Percentiles rank a stretch among this genome's conserved stretches.
Conservation (phyloP, 37 sponge, comb jelly and placozoan genomes). For the Axinella damicornis region DNA sequence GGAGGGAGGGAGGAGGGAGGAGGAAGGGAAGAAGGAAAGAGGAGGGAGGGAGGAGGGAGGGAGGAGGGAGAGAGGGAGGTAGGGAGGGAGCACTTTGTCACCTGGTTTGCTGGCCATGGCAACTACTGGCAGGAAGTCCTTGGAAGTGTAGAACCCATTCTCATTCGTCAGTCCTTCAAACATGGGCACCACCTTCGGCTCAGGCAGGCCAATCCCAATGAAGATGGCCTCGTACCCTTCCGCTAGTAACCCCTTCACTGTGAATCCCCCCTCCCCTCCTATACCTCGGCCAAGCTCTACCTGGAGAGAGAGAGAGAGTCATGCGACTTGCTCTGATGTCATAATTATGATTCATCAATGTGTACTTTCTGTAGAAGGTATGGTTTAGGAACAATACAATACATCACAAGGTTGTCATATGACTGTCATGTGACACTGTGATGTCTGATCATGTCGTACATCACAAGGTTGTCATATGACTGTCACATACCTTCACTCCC, state of each 20-base stretch:
- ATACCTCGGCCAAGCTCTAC: conserved; percentile 63
- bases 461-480: too few relatives aligned
- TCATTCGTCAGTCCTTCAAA: conserved; percentile 67
- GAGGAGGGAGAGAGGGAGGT: background rate
- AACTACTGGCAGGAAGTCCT: conserved; percentile 89
- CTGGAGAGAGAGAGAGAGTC: conserved; percentile 16
- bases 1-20: conserved; percentile 1
- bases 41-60: background rate
- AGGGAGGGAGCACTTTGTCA: conserved; percentile 4
- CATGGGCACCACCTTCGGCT: conserved; percentile 76
- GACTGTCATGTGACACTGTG: background rate
- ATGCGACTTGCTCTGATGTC: too few relatives aligned
- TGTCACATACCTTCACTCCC: conserved; percentile 83
- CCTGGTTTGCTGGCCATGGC: conserved; percentile 91
- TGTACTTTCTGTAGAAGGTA: too few relatives aligned
- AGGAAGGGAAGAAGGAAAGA: background rate
- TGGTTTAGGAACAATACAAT: too few relatives aligned
- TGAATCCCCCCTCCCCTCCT: conserved; percentile 52
- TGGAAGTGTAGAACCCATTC: conserved; percentile 93
- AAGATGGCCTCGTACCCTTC: conserved; percentile 90
- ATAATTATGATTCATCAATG: too few relatives aligned
- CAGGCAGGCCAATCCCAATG: conserved; percentile 91
- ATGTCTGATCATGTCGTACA: too few relatives aligned
- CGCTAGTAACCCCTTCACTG: conserved; percentile 54
- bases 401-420: background rate